These are phyloP conservation scores for Diacarnus erythraeanus DNA, from an alignment of 37 sponge, comb jelly and placozoan genomes.

Conservation along the genomic window DNA sequence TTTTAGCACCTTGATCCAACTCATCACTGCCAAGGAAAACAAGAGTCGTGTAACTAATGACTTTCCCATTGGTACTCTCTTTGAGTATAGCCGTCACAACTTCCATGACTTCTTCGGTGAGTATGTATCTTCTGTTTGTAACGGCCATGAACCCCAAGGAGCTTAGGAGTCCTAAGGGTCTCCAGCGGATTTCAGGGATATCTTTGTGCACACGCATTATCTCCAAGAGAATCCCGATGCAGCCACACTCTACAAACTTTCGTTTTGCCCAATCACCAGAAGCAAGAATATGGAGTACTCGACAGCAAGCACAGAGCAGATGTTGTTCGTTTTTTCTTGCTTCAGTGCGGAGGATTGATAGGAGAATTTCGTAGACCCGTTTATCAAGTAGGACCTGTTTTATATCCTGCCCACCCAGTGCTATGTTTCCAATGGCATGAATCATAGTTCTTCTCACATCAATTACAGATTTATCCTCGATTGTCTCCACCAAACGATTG, in stretches of 20 bases:
- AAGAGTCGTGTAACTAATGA: slow-evolving; percentile 62
- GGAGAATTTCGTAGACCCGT: slow-evolving; percentile 21
- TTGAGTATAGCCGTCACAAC: slow-evolving; percentile 28
- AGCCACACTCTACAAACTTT: slow-evolving; percentile 49
- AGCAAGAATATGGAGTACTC: slow-evolving; percentile 79
- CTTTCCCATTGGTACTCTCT: slow-evolving; percentile 41
- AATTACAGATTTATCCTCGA: slow-evolving; percentile 6
- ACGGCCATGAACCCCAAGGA: slow-evolving; percentile 74
- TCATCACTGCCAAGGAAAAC: slow-evolving; percentile 59
- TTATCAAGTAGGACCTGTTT: slow-evolving; percentile 53
- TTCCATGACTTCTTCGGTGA: slow-evolving; percentile 39
- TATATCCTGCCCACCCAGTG: slow-evolving; percentile 62
- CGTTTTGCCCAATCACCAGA: slow-evolving; percentile 76
- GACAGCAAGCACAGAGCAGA: slow-evolving; percentile 65
- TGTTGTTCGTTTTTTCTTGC: slow-evolving; percentile 13
- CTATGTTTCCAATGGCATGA: slow-evolving; percentile 80
- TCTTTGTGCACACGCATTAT: slow-evolving; percentile 29
- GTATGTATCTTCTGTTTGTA: slow-evolving; percentile 44
- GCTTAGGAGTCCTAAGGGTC: slow-evolving; percentile 67
- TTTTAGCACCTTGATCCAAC: slow-evolving; percentile 37
- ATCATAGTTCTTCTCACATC: slow-evolving; percentile 31
- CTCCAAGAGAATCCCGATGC: slow-evolving; percentile 40
- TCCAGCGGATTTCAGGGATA: slow-evolving; percentile 56
- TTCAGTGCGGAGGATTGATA: slow-evolving; percentile 23
- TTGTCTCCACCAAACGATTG: slow-evolving; percentile 30